Evolutionary conservation across 2,888 invertebrate species (phyloP).

Genomic region (Meteorus colon): DNA sequence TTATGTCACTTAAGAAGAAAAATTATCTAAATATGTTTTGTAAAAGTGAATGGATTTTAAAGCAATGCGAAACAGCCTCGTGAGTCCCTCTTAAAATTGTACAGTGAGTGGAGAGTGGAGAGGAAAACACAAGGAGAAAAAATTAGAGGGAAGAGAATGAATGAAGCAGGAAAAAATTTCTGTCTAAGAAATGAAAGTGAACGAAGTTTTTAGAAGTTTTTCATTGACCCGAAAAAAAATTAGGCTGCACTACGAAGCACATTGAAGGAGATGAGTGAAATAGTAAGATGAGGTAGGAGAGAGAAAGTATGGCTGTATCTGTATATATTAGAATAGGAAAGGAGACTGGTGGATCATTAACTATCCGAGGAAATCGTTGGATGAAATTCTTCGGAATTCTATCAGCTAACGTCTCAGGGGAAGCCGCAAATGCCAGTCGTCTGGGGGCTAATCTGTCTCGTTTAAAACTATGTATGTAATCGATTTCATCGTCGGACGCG

Average conservation of each 20-base stretch:
- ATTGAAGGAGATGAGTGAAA: not conserved
- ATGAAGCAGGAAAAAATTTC: not conserved
- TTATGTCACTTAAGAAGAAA: too few relatives aligned
- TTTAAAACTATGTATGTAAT: not conserved
- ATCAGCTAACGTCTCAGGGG: conserved; percentile 23
- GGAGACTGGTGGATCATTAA: conserved; percentile 24
- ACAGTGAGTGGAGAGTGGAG: too few relatives aligned
- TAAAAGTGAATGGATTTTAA: too few relatives aligned
- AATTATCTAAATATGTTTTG: too few relatives aligned
- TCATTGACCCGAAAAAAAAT: conserved; percentile 7
- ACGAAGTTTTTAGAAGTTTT: not conserved
- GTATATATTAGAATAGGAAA: not conserved
- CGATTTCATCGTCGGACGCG: not conserved
- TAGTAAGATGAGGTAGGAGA: not conserved
- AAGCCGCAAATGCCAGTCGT: conserved; percentile 11
- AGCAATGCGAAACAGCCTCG: too few relatives aligned
- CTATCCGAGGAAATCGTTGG: conserved; percentile 3
- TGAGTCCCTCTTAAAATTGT: too few relatives aligned
- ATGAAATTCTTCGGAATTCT: conserved; percentile 30
- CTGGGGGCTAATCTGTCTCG: conserved; percentile 25
- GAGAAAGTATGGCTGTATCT: not conserved
- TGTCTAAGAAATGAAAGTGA: not conserved
- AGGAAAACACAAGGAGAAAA: not conserved
- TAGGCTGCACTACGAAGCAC: not conserved
- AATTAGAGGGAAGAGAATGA: not conserved